Percentiles rank a stretch among this genome's conserved stretches.
Evolutionary conservation across 2,888 invertebrate genomes (phyloP).

Genomic region (Apotomis capreana): DNA sequence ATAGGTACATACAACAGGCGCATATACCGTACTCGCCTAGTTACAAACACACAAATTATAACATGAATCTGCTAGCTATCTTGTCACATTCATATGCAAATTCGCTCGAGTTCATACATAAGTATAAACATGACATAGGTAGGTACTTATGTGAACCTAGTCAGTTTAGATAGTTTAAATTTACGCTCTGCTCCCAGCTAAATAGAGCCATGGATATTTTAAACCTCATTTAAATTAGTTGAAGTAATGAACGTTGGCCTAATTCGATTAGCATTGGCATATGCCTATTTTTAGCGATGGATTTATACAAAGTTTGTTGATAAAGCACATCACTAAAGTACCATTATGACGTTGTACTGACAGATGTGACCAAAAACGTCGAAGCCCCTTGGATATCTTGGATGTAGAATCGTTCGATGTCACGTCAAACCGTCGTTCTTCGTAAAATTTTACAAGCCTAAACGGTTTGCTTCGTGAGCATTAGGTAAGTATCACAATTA

Average conservation of each 20-base stretch:
- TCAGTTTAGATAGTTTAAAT: neutral
- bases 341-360: too few species aligned
- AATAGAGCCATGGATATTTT: neutral
- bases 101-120: neutral
- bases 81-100: conserved; percentile 3
- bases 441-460: neutral
- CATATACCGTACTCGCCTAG: neutral
- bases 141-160: neutral
- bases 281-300: too few species aligned
- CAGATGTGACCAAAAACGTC: too few species aligned
- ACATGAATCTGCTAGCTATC: neutral
- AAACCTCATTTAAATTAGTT: neutral
- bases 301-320: too few species aligned
- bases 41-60: neutral
- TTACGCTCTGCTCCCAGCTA: neutral
- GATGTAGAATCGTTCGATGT: neutral
- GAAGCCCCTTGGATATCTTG: too few species aligned
- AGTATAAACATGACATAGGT: neutral
- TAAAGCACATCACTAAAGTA: too few species aligned
- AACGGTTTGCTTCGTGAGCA: neutral
- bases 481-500: neutral
- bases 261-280: too few species aligned
- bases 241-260: too few species aligned
- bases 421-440: conserved; percentile 7
- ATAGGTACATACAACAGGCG: neutral